Evolutionary conservation across 2,113 vertebrate species (phyloP).

Genomic region (Bos indicus): DNA sequence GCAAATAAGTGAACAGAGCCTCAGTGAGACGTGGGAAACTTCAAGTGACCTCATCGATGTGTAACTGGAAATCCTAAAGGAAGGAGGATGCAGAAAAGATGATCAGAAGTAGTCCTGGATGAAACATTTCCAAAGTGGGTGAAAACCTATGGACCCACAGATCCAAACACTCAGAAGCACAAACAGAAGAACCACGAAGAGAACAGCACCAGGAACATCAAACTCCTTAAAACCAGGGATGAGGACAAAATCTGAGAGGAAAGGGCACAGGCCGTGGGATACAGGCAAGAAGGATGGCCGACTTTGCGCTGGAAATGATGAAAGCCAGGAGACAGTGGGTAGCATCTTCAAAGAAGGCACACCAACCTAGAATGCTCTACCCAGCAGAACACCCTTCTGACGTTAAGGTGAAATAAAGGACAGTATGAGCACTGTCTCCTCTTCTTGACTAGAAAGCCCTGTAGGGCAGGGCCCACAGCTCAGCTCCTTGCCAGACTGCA

Average conservation of each 20-base stretch:
- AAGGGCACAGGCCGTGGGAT: accelerated
- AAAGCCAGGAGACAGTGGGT: neutral
- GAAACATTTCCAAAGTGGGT: neutral
- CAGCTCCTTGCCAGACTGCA: accelerated
- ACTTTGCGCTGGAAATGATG: accelerated
- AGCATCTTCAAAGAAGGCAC: accelerated
- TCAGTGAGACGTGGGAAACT: accelerated
- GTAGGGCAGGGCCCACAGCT: accelerated
- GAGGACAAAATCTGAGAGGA: accelerated
- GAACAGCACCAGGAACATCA: accelerated
- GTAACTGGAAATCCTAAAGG: accelerated
- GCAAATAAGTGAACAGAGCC: accelerated
- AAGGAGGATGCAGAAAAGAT: accelerated
- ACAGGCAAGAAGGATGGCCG: accelerated
- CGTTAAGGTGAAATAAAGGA: too few relatives aligned
- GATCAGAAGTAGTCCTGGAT: accelerated
- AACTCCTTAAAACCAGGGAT: accelerated
- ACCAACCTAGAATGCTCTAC: too few relatives aligned
- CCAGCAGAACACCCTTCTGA: neutral
- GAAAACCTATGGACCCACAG: neutral
- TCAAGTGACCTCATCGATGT: accelerated
- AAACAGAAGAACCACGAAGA: neutral
- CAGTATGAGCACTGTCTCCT: accelerated
- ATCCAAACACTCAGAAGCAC: neutral
- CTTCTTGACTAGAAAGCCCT: accelerated